Conservation (phyloP, 2,113 vertebrate species). For the Lophotis ruficrista region DNA sequence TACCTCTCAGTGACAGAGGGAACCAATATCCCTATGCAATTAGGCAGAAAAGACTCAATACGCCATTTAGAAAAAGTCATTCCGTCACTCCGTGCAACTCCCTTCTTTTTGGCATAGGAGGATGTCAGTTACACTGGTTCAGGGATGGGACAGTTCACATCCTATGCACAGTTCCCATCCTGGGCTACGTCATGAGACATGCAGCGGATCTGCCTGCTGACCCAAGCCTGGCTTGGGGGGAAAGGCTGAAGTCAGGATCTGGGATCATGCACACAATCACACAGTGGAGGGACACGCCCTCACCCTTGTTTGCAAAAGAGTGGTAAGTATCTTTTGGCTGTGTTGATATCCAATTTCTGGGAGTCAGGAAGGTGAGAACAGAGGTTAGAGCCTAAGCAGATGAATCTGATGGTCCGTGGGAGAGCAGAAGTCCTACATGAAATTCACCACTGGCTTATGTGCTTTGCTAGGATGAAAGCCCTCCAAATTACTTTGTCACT, state of each 20-base stretch:
- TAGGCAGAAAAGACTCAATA: neutral
- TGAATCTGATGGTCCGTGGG: neutral
- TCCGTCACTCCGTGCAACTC: neutral
- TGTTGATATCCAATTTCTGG: neutral
- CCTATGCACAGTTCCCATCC: neutral
- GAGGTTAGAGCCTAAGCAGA: neutral
- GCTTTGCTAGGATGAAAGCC: neutral
- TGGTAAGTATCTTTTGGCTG: neutral
- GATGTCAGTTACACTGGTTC: neutral
- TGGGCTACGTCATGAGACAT: neutral
- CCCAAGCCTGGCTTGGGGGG: neutral
- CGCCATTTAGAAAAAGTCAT: neutral
- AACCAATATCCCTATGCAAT: neutral
- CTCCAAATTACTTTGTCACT: neutral
- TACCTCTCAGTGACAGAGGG: neutral
- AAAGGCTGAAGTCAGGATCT: neutral
- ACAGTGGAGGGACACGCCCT: neutral
- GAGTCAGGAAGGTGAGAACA: neutral
- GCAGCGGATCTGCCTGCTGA: neutral
- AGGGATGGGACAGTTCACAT: neutral
- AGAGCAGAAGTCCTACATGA: neutral
- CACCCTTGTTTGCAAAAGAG: neutral
- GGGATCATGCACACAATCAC: fast-evolving
- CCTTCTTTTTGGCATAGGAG: neutral
- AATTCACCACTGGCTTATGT: neutral